phyloP scores from a whole-genome alignment of 2,113 vertebrate species.

The Nicator chloris region DNA sequence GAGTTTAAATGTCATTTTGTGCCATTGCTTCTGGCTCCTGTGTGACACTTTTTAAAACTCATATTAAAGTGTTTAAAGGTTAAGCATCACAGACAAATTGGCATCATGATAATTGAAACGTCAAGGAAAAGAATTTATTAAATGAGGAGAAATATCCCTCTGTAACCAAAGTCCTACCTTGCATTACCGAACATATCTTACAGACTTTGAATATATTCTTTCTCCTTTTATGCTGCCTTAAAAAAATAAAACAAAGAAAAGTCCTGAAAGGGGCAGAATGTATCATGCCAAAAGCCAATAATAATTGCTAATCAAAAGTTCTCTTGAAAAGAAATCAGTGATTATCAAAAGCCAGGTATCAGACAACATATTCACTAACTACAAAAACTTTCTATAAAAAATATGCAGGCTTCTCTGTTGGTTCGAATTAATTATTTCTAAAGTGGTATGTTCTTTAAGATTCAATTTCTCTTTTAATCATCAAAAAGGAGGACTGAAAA shows the following conservation, averaged over 20 bases:
- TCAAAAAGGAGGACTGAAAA: background rate
- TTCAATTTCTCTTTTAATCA: background rate
- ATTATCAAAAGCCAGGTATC: background rate
- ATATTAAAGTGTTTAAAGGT: constrained; percentile 42
- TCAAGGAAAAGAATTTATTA: constrained; percentile 56
- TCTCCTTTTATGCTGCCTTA: background rate
- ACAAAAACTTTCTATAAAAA: background rate
- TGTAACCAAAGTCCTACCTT: constrained; percentile 12
- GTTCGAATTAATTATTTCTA: background rate
- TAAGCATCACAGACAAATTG: constrained; percentile 62
- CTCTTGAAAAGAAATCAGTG: background rate
- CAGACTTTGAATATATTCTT: constrained; percentile 31
- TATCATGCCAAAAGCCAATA: background rate
- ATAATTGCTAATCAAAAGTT: background rate
- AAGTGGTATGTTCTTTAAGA: background rate
- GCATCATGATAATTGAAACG: constrained; percentile 52
- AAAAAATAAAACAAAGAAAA: background rate
- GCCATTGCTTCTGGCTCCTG: background rate
- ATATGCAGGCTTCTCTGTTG: background rate
- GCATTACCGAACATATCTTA: constrained; percentile 26
- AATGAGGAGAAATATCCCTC: constrained; percentile 4
- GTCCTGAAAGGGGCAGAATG: background rate
- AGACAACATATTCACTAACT: background rate
- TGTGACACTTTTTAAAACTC: constrained; percentile 36
- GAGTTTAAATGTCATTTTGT: background rate